Percentiles rank a stretch among this genome's conserved stretches.
These are phyloP conservation scores for Ameiurus melas DNA, from an alignment of 2,113 vertebrate genomes.

Conservation along the genomic window DNA sequence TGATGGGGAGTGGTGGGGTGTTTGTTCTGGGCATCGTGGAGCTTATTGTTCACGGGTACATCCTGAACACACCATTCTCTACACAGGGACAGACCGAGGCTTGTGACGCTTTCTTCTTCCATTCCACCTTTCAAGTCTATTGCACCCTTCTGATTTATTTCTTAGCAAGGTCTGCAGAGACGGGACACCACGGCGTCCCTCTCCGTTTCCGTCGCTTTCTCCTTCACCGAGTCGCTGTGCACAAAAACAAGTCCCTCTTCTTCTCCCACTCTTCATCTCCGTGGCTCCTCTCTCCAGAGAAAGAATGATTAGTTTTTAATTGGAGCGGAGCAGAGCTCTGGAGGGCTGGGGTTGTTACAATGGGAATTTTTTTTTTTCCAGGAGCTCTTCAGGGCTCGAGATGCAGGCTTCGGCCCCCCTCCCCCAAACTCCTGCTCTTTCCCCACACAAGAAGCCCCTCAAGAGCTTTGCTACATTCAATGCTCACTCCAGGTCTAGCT, in stretches of 20 bases:
- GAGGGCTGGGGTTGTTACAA: slow-evolving; percentile 76
- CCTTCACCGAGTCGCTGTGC: neutral
- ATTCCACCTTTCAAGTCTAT: slow-evolving; percentile 15
- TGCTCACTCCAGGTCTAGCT: slow-evolving; percentile 28
- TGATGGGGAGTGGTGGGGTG: slow-evolving; percentile 21
- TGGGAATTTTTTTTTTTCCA: slow-evolving; percentile 66
- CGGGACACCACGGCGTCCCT: neutral
- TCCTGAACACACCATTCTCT: slow-evolving; percentile 35
- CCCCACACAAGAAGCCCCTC: slow-evolving; percentile 45
- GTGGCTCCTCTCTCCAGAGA: slow-evolving; percentile 49
- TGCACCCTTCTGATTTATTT: slow-evolving; percentile 24
- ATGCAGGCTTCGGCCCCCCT: slow-evolving; percentile 30
- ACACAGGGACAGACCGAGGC: neutral
- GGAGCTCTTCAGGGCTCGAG: slow-evolving; percentile 52
- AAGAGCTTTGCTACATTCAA: slow-evolving; percentile 38
- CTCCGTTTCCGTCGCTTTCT: neutral
- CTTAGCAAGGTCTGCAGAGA: slow-evolving; percentile 13
- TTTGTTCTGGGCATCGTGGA: slow-evolving; percentile 39
- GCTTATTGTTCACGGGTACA: slow-evolving; percentile 38
- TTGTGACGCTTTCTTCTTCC: neutral
- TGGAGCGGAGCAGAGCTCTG: slow-evolving; percentile 66
- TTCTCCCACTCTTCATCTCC: slow-evolving; percentile 18
- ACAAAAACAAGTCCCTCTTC: slow-evolving; percentile 27
- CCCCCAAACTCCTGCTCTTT: slow-evolving; percentile 16
- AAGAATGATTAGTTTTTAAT: slow-evolving; percentile 75